These are phyloP conservation scores for Antheraea pernyi DNA, from an alignment of 1,140 invertebrate genomes.

Conservation along the genomic window DNA sequence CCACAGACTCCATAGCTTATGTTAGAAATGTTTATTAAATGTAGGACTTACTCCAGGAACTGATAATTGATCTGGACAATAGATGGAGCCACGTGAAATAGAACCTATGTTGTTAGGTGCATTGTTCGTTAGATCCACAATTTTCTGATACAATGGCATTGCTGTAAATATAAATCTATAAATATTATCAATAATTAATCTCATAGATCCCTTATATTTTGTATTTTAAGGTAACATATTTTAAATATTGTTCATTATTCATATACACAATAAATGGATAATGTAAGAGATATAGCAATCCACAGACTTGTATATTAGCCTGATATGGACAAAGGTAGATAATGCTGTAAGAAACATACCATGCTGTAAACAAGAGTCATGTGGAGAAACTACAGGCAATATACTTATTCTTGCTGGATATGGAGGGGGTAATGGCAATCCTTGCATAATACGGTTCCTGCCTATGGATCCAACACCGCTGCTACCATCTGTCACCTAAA, in stretches of 20 bases:
- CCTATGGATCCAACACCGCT: conserved; percentile 83
- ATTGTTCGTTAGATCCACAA: conserved; percentile 82
- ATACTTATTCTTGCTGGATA: conserved; percentile 91
- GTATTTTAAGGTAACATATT: too few species aligned
- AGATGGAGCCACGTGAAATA: conserved; percentile 60
- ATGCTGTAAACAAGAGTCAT: conserved; percentile 78
- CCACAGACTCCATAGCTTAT: too few species aligned
- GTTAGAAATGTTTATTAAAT: background rate
- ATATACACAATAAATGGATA: too few species aligned
- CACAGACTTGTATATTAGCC: too few species aligned
- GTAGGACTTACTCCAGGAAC: conserved; percentile 54
- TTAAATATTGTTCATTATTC: too few species aligned
- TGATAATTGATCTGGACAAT: conserved; percentile 65
- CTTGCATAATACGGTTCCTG: conserved; percentile 66
- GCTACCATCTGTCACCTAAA: conserved; percentile 91
- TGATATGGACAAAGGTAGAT: too few species aligned
- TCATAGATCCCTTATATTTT: too few species aligned
- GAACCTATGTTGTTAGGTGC: conserved; percentile 49
- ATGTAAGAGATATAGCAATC: background rate
- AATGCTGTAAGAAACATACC: conserved; percentile 46
- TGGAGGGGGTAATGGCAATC: conserved; percentile 86
- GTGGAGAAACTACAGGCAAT: conserved; percentile 83
- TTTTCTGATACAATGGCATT: conserved; percentile 79
- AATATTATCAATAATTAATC: background rate
- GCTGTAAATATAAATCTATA: conserved; percentile 56